Evolutionary conservation across 2,888 invertebrate species (phyloP).

Genomic region (Formica aserva): DNA sequence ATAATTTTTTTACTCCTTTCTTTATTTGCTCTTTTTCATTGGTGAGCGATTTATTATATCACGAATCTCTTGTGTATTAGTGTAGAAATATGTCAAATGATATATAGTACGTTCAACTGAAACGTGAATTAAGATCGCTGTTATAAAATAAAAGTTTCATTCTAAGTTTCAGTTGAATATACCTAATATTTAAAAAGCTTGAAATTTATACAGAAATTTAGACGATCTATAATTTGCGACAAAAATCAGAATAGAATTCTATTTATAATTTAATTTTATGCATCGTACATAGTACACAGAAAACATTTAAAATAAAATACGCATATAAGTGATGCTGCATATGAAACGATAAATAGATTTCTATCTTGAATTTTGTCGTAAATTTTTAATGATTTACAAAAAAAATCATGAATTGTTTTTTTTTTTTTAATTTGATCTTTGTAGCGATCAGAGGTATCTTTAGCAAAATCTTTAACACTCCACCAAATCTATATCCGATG

Average conservation of each 20-base stretch:
- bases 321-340: too few species aligned
- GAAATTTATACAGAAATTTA: neutral
- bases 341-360: too few species aligned
- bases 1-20: neutral
- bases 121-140: too few species aligned
- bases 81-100: neutral
- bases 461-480: neutral
- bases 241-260: too few species aligned
- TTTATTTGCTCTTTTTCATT: neutral
- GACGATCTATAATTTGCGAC: neutral
- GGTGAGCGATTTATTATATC: neutral
- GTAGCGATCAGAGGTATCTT: neutral
- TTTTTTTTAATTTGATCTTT: slow-evolving; percentile 23
- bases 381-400: neutral
- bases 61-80: neutral
- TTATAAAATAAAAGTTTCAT: too few species aligned
- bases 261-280: too few species aligned
- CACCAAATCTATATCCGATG: slow-evolving; percentile 34
- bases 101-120: neutral
- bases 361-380: too few species aligned
- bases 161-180: too few species aligned
- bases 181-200: neutral
- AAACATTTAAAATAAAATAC: too few species aligned
- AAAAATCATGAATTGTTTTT: slow-evolving; percentile 12
- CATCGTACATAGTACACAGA: too few species aligned